These are phyloP conservation scores for Malurus alboscapulatus DNA, from an alignment of 2,113 vertebrate genomes.

Conservation along the genomic window DNA sequence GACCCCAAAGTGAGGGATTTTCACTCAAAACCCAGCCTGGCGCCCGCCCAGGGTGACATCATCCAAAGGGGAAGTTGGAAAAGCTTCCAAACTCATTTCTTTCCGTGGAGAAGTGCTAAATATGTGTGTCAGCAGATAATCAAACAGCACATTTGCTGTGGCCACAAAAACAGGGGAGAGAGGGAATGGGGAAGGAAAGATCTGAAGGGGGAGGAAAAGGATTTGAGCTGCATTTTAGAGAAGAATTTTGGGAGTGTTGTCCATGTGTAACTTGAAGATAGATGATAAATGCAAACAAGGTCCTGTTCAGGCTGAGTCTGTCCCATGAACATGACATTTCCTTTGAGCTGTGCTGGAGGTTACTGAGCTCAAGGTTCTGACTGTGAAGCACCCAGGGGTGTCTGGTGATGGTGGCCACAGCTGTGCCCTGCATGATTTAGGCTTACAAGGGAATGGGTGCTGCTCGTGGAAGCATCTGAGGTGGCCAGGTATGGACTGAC, in stretches of 20 bases:
- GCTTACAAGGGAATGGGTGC: rapidly evolving
- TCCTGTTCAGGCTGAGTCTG: background rate
- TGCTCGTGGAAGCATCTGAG: background rate
- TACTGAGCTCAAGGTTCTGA: background rate
- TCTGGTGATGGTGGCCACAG: rapidly evolving
- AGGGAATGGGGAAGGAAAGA: background rate
- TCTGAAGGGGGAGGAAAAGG: background rate
- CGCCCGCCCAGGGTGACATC: background rate
- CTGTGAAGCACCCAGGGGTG: background rate
- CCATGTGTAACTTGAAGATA: rapidly evolving
- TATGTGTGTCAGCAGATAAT: background rate
- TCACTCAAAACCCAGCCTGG: slow-evolving; percentile 22
- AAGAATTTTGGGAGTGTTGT: background rate
- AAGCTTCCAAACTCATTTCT: background rate
- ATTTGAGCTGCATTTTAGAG: rapidly evolving
- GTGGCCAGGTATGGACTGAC: background rate
- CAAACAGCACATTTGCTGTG: background rate
- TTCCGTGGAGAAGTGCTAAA: background rate
- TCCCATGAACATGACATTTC: background rate
- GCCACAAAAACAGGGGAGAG: background rate
- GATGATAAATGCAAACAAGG: background rate
- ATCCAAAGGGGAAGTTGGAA: slow-evolving; percentile 54
- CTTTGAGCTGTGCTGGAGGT: background rate
- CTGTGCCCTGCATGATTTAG: background rate
- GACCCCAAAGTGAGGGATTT: slow-evolving; percentile 41